Evolutionary conservation across 2,797 vertebrate species (phyloP), one percentile per base, ranked within the genome.

Genomic region (Apodemus agrarius): DNA sequence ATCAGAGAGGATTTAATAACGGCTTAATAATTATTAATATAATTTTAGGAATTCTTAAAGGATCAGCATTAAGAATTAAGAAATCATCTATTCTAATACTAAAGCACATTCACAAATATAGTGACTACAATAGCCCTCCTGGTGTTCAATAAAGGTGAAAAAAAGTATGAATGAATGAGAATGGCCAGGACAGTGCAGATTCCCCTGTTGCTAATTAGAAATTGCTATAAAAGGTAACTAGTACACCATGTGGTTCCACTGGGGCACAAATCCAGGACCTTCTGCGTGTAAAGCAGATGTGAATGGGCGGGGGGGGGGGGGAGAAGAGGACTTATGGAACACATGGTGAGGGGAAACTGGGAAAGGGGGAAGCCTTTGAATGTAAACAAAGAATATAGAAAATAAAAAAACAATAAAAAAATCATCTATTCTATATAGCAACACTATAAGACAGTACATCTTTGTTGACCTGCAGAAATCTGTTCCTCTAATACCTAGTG

Each of bases 151-250:
- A 26, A 54, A 49, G 19, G n/a, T 7, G 16, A 57, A 21, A 19
- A 24, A 26, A 54, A 6, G 40, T 13, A 31, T 19, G 11, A n/a
- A 72, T 17, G 4, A 40, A 31, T 74, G 24, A 31, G 31, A 87
- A 52, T 26, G 9, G 24, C 14, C 22, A 46, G 34, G 43, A 13
- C 37, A 19, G 6, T 17, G 12, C 74, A 69, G 6, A 7, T 5
- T 3, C 16, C 4, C 22, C 24, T 1, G 1, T 1, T 52, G 37
- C 59, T 46, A 4, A 65, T 22, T 63, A 49, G 40, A 67, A 52
- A 87, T 13, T 2, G 3, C 7, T 19, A 4, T 7, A 37, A 1
- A 21, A n/a, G n/a, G n/a, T n/a, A n/a, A n/a, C n/a, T n/a, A n/a
- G n/a, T n/a, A n/a, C n/a, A n/a, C n/a, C n/a, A n/a, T n/a, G n/a